These are phyloP conservation scores for Papilio elwesi DNA, from an alignment of 2,888 invertebrate genomes.

Conservation along the genomic window DNA sequence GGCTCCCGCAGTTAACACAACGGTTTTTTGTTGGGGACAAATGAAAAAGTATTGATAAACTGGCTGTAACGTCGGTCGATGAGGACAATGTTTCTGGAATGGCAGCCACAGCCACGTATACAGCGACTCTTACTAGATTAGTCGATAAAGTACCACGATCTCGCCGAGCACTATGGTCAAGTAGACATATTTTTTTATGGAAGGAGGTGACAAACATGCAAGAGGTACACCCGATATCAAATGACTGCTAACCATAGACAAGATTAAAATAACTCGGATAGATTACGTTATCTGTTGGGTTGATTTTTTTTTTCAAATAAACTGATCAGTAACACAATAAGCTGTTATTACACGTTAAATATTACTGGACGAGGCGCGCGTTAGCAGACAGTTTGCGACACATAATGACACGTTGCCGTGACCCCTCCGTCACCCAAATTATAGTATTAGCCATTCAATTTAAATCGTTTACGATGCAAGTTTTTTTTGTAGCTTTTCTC, in stretches of 20 bases:
- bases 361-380: conserved; percentile 51
- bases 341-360: conserved; percentile 57
- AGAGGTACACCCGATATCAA: too few species aligned
- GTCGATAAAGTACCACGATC: too few species aligned
- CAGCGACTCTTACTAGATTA: too few species aligned
- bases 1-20: neutral
- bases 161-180: too few species aligned
- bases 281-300: too few species aligned
- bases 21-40: neutral
- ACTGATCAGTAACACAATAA: conserved; percentile 26
- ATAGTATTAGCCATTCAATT: conserved; percentile 50
- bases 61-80: neutral
- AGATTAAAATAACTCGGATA: too few species aligned
- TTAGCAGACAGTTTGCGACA: conserved; percentile 44
- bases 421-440: conserved; percentile 65
- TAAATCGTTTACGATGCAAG: conserved; percentile 18
- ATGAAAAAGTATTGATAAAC: neutral
- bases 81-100: neutral
- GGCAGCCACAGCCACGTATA: neutral
- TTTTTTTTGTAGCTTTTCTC: neutral
- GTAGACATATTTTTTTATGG: too few species aligned
- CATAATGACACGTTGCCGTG: conserved; percentile 64
- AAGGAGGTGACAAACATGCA: too few species aligned
- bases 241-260: too few species aligned
- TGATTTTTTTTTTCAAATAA: too few species aligned